Conservation (phyloP, 1,140 invertebrate genomes). For the Venustaconcha ellipsiformis region DNA sequence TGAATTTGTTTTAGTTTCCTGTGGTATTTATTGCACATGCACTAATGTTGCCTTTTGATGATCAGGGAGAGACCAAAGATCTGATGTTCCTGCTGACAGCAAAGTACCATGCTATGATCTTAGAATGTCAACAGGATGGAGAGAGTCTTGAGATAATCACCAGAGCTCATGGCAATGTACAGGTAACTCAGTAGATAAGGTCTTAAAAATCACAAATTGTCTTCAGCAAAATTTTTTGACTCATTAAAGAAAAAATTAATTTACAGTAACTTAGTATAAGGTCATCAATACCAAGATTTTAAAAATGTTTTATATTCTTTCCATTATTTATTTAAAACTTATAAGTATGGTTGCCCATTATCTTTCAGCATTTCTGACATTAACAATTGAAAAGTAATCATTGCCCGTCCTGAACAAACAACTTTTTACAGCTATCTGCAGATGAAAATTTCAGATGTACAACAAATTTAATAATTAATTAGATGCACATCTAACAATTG, state of each 20-base stretch:
- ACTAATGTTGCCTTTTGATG: neutral
- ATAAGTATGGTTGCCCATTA: neutral
- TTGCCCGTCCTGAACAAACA: too few relatives aligned
- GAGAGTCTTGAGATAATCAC: constrained; percentile 93
- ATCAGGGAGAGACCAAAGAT: constrained; percentile 92
- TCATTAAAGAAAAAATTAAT: too few relatives aligned
- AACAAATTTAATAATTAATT: too few relatives aligned
- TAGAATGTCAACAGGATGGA: constrained; percentile 83
- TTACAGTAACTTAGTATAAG: too few relatives aligned
- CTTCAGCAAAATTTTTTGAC: neutral
- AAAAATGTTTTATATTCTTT: neutral
- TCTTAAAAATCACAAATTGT: neutral
- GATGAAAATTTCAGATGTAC: too few relatives aligned
- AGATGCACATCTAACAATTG: too few relatives aligned
- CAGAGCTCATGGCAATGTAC: constrained; percentile 95
- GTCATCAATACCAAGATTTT: too few relatives aligned
- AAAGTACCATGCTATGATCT: constrained; percentile 96
- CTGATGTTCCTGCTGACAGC: constrained; percentile 91
- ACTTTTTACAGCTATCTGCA: too few relatives aligned
- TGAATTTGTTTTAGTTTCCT: neutral
- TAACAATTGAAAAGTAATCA: too few relatives aligned
- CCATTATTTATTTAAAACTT: neutral
- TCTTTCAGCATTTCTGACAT: too few relatives aligned
- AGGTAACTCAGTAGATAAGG: constrained; percentile 48
- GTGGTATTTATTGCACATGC: neutral